These are phyloP conservation scores for Benthosema pterotum DNA, from an alignment of 2,797 vertebrate genomes.

Conservation along the genomic window DNA sequence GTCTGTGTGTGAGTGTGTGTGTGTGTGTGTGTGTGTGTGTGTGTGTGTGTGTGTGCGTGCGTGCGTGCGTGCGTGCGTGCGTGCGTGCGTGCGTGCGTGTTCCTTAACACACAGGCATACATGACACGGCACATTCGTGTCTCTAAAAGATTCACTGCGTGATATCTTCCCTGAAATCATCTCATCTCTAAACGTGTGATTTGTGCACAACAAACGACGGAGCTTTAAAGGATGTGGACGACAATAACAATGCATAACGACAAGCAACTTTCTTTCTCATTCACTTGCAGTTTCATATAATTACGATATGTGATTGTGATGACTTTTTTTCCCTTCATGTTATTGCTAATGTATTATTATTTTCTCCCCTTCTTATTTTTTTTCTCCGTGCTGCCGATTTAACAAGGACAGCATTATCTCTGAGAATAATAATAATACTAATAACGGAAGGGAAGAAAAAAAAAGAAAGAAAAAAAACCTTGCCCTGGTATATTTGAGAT, in stretches of 20 bases:
- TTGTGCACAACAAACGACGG: not conserved
- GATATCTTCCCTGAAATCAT: conserved; percentile 9
- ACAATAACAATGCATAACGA: not conserved
- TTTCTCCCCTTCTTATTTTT: conserved; percentile 27
- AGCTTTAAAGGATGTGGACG: not conserved
- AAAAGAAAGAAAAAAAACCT: conserved; percentile 37
- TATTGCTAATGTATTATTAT: not conserved
- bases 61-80: conserved; percentile 33
- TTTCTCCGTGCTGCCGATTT: conserved; percentile 34
- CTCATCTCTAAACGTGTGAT: not conserved
- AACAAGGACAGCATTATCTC: conserved; percentile 56
- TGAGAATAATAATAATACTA: conserved; percentile 28
- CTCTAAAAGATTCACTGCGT: conserved; percentile 32
- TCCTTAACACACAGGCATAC: conserved; percentile 25
- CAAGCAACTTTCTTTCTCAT: conserved; percentile 1
- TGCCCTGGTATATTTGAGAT: conserved; percentile 66
- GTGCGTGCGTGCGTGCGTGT: conserved; percentile 2
- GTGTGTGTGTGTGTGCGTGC: conserved; percentile 37
- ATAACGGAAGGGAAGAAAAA: conserved; percentile 27
- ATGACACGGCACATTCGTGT: conserved; percentile 58
- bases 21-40: conserved; percentile 36
- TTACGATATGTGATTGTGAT: conserved; percentile 22
- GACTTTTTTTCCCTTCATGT: not conserved
- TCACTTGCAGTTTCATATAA: conserved; percentile 10
- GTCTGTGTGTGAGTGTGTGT: conserved; percentile 32